Percentiles rank a stretch among this genome's conserved stretches.
phyloP scores from a whole-genome alignment of 2,113 vertebrate species.

The Pontoporia blainvillei region DNA sequence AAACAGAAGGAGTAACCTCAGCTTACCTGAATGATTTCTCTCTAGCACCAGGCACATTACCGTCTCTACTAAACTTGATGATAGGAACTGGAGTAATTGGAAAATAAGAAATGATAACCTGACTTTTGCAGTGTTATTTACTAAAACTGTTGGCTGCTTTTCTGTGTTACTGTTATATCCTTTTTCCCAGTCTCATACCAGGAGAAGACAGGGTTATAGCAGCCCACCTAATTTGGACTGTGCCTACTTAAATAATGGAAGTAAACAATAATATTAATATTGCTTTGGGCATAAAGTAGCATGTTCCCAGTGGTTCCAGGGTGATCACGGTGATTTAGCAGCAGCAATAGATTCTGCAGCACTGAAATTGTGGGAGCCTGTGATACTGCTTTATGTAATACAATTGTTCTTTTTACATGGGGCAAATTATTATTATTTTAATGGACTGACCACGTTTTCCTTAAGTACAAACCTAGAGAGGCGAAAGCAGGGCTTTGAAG shows the following conservation, averaged over 20 bases:
- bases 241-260: conserved; percentile 25
- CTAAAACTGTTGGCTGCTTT: neutral
- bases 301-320: neutral
- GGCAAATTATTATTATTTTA: neutral
- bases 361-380: neutral
- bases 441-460: neutral
- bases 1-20: conserved; percentile 78
- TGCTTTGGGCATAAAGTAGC: neutral
- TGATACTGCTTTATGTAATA: neutral
- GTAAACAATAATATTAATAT: neutral
- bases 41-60: conserved; percentile 21
- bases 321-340: neutral
- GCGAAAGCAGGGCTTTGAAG: neutral
- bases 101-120: conserved; percentile 24
- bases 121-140: neutral
- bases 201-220: neutral
- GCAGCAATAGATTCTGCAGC: neutral
- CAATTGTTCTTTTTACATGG: neutral
- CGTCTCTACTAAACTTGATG: conserved; percentile 12
- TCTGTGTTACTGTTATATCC: neutral
- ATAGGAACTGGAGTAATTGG: neutral
- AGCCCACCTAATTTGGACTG: neutral
- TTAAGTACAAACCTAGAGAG: neutral
- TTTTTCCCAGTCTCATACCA: neutral
- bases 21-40: conserved; percentile 82